Evolutionary conservation across 2,113 vertebrate species (phyloP), one percentile per base, ranked within the genome.

Genomic region (Castor canadensis): DNA sequence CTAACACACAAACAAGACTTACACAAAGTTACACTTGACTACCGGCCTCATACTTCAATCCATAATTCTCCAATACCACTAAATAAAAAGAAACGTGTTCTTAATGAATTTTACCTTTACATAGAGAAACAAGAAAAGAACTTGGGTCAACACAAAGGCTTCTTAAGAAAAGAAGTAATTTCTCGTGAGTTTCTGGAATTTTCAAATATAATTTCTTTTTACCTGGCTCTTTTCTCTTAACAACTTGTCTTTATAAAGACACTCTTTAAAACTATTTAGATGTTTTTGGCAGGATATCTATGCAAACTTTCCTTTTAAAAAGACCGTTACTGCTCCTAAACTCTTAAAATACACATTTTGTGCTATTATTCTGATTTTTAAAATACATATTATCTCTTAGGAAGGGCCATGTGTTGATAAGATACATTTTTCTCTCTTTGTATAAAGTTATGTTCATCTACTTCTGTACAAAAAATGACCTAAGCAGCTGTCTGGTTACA

Each of bases 401-500:
- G 60, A 73, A 20, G 80, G 76, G 15, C 8, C 20, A 81, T 35
- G 52, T 40, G 62, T 47, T 92, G 22, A 20, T 40, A 58, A 2
- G 8, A 80, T 95, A 86, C 62, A 89, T 95, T 87, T 71, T 94
- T 58, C 56, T 92, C 94, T 91, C 91, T 90, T 76, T 89, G 12
- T 58, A 49, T 73, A 95, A 96, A 97, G 96, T 96, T 97, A 88
- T 96, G 82, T 79, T 90, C 77, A 82, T 28, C 82, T 73, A 40
- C 49, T 64, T 98, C 86, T 38, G 64, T 72, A 79, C 89, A 91
- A 88, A 96, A 97, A 97, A 94, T 76, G 54, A 83, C 86, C 96
- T 91, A 76, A 67, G 92, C 95, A 86, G 47, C 88, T 83, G 77
- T 93, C 96, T 97, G 76, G 79, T 95, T 93, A 97, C 56, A 96